Conservation (phyloP, 2,797 vertebrate species). For the Chrosomus eos region DNA sequence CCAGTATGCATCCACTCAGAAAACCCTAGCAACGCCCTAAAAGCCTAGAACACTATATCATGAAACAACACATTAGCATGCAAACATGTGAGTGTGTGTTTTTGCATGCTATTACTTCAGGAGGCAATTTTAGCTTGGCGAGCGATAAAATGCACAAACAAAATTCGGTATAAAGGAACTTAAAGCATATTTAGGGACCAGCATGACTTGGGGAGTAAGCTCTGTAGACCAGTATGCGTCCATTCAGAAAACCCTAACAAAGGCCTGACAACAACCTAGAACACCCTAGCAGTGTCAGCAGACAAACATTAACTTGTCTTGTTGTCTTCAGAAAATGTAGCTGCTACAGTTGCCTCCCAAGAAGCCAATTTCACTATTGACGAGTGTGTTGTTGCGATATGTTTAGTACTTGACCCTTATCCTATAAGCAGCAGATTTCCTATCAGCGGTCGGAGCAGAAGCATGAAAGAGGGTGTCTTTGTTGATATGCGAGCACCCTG, state of each 20-base stretch:
- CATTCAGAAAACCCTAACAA: background rate
- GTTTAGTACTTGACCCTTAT: constrained; percentile 13
- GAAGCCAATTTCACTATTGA: background rate
- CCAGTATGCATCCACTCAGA: background rate
- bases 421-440: constrained; percentile 20
- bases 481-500: constrained; percentile 34
- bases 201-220: background rate
- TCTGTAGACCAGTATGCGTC: background rate
- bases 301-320: too few species aligned
- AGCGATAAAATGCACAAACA: background rate
- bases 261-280: background rate
- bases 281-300: background rate
- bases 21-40: background rate
- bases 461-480: constrained; percentile 38
- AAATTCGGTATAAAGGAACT: background rate
- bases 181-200: background rate
- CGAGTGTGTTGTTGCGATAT: background rate
- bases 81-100: too few species aligned
- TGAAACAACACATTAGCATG: background rate
- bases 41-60: background rate
- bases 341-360: background rate
- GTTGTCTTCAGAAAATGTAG: background rate
- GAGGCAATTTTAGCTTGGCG: background rate
- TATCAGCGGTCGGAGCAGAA: background rate
- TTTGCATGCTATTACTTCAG: background rate